Conservation (phyloP, 2,113 vertebrate genomes). For the Brienomyrus brachyistius region DNA sequence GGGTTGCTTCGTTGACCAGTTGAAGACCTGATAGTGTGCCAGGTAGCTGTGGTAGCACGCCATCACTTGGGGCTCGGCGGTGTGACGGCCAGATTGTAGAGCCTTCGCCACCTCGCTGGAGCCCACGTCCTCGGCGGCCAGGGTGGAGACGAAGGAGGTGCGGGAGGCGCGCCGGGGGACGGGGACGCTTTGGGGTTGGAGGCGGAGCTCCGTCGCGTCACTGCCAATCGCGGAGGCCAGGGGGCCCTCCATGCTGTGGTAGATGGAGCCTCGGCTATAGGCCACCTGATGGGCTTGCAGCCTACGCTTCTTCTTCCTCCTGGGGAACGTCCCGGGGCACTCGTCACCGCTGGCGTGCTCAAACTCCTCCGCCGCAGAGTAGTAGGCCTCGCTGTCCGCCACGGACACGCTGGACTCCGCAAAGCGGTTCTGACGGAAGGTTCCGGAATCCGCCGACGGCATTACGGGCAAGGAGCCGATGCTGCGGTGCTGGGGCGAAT, state of each 20-base stretch:
- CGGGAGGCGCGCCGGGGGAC: conserved; percentile 85
- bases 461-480: conserved; percentile 94
- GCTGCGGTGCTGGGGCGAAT: conserved; percentile 87
- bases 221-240: conserved; percentile 71
- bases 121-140: conserved; percentile 87
- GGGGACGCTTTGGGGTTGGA: conserved; percentile 60
- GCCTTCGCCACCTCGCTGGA: conserved; percentile 72
- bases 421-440: conserved; percentile 93
- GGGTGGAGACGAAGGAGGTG: conserved; percentile 90
- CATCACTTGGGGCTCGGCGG: conserved; percentile 84
- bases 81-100: conserved; percentile 69
- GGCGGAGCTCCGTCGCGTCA: conserved; percentile 70
- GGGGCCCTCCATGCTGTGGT: conserved; percentile 92
- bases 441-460: conserved; percentile 87
- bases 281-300: conserved; percentile 76
- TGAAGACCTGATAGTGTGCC: conserved; percentile 87
- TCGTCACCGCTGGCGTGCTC: conserved; percentile 95
- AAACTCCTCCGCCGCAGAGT: conserved; percentile 91
- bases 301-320: conserved; percentile 83
- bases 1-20: conserved; percentile 91
- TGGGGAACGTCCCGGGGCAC: conserved; percentile 92
- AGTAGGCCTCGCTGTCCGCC: conserved; percentile 96
- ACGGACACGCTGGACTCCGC: conserved; percentile 95
- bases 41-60: conserved; percentile 88
- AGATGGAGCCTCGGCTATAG: conserved; percentile 84